Percentiles rank a stretch among this genome's conserved stretches.
Evolutionary conservation across 2,113 vertebrate species (phyloP).

Genomic region (Myrmecophaga tridactyla): DNA sequence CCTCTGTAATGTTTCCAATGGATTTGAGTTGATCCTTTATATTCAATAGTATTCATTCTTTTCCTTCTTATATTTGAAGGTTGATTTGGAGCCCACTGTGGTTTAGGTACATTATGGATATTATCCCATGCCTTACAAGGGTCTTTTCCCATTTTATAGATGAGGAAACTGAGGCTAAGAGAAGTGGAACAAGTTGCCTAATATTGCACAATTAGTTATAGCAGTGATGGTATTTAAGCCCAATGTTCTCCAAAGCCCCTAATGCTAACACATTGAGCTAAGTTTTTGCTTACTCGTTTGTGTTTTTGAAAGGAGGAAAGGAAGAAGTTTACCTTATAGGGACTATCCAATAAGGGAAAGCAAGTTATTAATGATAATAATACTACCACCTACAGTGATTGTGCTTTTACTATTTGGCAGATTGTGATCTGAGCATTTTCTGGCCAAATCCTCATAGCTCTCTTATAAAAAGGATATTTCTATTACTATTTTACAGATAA

Average conservation of each 20-base stretch:
- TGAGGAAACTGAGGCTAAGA: constrained; percentile 14
- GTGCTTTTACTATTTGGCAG: not conserved
- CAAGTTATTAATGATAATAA: not conserved
- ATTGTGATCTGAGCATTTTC: not conserved
- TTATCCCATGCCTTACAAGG: not conserved
- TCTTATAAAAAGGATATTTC: not conserved
- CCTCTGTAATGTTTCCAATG: constrained; percentile 27
- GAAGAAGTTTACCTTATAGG: not conserved
- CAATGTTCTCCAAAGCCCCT: not conserved
- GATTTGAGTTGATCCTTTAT: constrained; percentile 60
- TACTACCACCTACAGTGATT: not conserved
- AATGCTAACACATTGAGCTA: not conserved
- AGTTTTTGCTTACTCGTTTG: not conserved
- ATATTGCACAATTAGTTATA: not conserved
- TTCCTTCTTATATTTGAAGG: not conserved
- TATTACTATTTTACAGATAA: not conserved
- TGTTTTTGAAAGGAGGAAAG: not conserved
- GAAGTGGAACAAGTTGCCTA: not conserved
- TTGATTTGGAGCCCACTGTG: not conserved
- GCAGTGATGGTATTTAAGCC: not conserved
- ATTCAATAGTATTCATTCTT: not conserved
- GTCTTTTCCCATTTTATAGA: not conserved
- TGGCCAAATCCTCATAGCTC: not conserved
- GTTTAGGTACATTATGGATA: not conserved
- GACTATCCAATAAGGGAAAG: not conserved